Evolutionary conservation across 2,113 vertebrate genomes (phyloP).

Genomic region (Myrmecophaga tridactyla): DNA sequence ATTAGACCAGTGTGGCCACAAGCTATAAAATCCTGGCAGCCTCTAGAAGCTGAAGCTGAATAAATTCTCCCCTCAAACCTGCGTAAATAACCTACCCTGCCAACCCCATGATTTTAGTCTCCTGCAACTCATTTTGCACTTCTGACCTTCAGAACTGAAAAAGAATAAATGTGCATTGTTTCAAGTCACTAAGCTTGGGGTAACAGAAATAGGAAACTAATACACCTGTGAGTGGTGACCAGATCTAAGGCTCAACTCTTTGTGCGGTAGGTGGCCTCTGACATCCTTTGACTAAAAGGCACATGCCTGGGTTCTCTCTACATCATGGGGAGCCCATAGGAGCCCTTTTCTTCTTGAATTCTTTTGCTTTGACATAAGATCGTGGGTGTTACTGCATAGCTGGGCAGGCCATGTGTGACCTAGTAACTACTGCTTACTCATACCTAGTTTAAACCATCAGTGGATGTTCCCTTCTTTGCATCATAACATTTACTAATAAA

Average conservation of each 20-base stretch:
- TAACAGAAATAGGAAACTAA: background rate
- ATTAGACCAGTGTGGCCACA: background rate
- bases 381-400: background rate
- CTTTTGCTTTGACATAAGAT: constrained; percentile 11
- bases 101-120: background rate
- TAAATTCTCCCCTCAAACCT: background rate
- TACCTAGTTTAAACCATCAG: background rate
- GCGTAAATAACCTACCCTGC: background rate
- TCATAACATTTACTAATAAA: background rate
- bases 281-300: background rate
- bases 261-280: background rate
- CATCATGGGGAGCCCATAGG: background rate
- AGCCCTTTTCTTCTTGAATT: background rate
- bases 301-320: background rate
- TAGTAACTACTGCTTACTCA: background rate
- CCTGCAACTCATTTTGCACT: background rate
- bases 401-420: background rate
- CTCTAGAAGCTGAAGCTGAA: background rate
- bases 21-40: background rate
- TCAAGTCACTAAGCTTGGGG: background rate
- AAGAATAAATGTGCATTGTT: background rate
- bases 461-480: background rate
- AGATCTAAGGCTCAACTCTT: background rate
- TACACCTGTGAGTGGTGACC: background rate
- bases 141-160: background rate